Conservation (phyloP, 92 coral and sea anemone genomes). For the Siderastrea radians region DNA sequence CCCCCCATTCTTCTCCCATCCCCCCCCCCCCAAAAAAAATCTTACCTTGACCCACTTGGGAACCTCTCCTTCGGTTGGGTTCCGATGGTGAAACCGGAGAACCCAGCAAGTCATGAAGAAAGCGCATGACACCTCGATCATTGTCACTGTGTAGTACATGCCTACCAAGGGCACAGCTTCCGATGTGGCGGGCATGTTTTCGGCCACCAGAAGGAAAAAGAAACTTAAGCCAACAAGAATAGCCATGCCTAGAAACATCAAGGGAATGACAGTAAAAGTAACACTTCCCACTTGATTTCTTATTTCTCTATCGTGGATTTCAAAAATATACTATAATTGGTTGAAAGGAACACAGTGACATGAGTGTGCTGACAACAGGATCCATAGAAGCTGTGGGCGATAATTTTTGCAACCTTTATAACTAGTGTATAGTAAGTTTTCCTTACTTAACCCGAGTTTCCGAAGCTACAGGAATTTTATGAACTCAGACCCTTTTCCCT, state of each 20-base stretch:
- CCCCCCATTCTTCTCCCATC: not conserved
- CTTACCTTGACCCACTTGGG: slow-evolving; percentile 91
- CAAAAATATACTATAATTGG: too few species aligned
- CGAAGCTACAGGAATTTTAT: too few species aligned
- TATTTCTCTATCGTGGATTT: too few species aligned
- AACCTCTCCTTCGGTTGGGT: slow-evolving; percentile 85
- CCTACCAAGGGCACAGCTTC: slow-evolving; percentile 92
- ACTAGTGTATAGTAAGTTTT: too few species aligned
- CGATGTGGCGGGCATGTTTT: slow-evolving; percentile 95
- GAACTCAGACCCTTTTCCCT: too few species aligned
- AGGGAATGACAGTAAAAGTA: not conserved
- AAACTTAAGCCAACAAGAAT: slow-evolving; percentile 88
- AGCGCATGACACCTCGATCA: slow-evolving; percentile 87
- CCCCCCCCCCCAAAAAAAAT: not conserved
- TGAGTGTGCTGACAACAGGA: too few species aligned
- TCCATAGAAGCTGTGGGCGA: too few species aligned
- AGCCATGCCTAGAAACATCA: slow-evolving; percentile 79
- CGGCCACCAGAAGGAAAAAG: slow-evolving; percentile 95
- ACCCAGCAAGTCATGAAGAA: slow-evolving; percentile 94
- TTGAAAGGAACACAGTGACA: too few species aligned
- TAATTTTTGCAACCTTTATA: too few species aligned
- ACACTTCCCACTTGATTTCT: too few species aligned
- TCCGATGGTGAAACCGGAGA: slow-evolving; percentile 85
- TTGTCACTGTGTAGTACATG: slow-evolving; percentile 88
- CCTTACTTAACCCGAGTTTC: too few species aligned